Evolutionary conservation across 2,888 invertebrate species (phyloP), one percentile per base, ranked within the genome.

Genomic region (Protula sp.): DNA sequence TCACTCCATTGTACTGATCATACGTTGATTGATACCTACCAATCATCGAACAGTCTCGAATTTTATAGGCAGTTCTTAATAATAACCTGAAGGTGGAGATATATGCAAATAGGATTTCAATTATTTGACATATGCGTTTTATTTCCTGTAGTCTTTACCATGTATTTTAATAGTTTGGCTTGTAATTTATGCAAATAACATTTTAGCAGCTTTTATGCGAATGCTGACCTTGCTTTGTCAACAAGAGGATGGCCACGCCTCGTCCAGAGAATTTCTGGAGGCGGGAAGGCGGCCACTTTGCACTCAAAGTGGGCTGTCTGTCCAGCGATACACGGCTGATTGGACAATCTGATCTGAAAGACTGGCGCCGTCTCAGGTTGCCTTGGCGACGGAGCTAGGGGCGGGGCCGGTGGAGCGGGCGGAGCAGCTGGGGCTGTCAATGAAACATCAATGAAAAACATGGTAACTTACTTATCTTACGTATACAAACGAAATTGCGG

Each of bases 1-100:
- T 91, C 69, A 89, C 88, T 58, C 97, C 97, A 69, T 91, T 92
- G 80, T 87, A 67, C 54, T 76, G 72, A 64, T 79, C 76, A 55
- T 74, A 71, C 3, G 70, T 73, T 4, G 78, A 73, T 60, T 66
- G 65, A 59, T 66, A 66, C 27, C 66, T 56, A 48, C 26, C 31
- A 55, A 2, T 19, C 30, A 55, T 27, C 27, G 28, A 45, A 9
- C 26, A 45, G 47, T 45, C n/a, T n/a, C n/a, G n/a, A n/a, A n/a
- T 54, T 53, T 54, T 2, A 9, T 28, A n/a, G n/a, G n/a, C n/a
- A n/a, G n/a, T n/a, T n/a, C n/a, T n/a, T n/a, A n/a, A n/a, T n/a
- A n/a, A n/a, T n/a, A n/a, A n/a, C n/a, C n/a, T n/a, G n/a, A n/a
- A n/a, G n/a, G n/a, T n/a, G n/a, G n/a, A n/a, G n/a, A n/a, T n/a